Conservation (phyloP, 2,797 vertebrate species). For the Enteromius treurensis region DNA sequence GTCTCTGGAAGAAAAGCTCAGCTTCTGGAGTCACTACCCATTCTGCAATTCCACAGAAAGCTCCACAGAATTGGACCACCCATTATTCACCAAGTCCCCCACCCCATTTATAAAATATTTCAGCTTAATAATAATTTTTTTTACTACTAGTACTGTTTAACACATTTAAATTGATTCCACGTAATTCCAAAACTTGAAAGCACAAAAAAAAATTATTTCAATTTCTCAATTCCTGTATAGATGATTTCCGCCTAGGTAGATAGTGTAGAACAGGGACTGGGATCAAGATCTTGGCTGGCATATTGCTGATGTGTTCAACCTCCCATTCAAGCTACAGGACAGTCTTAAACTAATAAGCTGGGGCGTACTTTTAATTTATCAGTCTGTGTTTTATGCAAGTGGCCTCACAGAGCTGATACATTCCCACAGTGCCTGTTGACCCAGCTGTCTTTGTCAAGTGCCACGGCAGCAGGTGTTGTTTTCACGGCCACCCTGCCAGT, state of each 20-base stretch:
- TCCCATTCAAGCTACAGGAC: conserved; percentile 68
- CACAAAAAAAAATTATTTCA: not conserved
- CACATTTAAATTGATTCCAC: not conserved
- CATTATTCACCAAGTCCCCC: not conserved
- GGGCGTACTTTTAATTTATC: conserved; percentile 77
- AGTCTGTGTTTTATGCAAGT: conserved; percentile 82
- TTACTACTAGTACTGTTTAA: not conserved
- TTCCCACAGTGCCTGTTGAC: conserved; percentile 99
- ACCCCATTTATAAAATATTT: not conserved
- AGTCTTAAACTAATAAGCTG: conserved; percentile 80
- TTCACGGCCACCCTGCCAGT: conserved; percentile 99
- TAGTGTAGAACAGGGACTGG: not conserved
- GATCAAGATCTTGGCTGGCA: not conserved
- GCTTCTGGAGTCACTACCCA: conserved; percentile 10
- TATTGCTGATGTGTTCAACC: conserved; percentile 31
- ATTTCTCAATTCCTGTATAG: not conserved
- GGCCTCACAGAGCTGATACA: conserved; percentile 94
- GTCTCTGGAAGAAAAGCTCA: conserved; percentile 29
- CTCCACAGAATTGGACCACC: conserved; percentile 11
- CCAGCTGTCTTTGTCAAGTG: conserved; percentile 98
- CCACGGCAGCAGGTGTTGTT: conserved; percentile 97
- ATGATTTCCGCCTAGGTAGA: conserved; percentile 8
- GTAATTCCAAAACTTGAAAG: not conserved
- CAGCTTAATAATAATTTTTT: not conserved
- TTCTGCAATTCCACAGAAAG: not conserved